Base-by-base conservation (phyloP, 2,797 vertebrate genomes). In the Ispidina lecontei region DNA sequence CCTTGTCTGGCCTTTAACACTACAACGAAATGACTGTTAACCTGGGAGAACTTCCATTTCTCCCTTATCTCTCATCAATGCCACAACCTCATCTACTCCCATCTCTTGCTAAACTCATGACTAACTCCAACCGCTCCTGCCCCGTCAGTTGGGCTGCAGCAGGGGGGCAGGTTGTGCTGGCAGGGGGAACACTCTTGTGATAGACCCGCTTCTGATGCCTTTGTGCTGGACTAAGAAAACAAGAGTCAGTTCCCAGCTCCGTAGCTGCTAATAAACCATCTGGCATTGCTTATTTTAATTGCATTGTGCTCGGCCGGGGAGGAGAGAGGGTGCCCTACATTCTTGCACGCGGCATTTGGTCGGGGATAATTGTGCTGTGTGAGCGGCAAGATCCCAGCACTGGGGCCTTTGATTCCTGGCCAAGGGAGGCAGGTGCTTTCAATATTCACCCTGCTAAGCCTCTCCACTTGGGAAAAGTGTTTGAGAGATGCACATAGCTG, bases 401-500 rank as follows among this genome's bases (percentile, higher is more conserved):
- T 0, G 5, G 20, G 46, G 47, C 35, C 77, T 80, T 69, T 47
- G 81, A 80, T 59, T 84, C 33, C 73, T 0, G 1, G 85, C 85
- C 76, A 73, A 49, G 63, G 87, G 51, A 69, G 65, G 92, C 91
- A 90, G 91, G 85, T 87, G 89, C 89, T 88, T n/a, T 56, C 73
- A 78, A 70, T 39, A 54, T 44, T 84, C 9, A 0, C 65, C 64
- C 79, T 41, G 75, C 72, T 31, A 69, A 85, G 82, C 51, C 46
- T 13, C 75, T 78, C 58, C 0, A 1, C 43, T 43, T 74, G 75
- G 62, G 54, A 65, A 39, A 49, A 78, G 87, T 3, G 14, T 62
- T 74, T 69, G 58, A 13, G 33, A 51, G 59, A 46, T 20, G 63
- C 47, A 13, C 8, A 3, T 26, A 47, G 71, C 10, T 35, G 25